A percentile compares a stretch with the other conserved stretches of the same genome.
phyloP scores from a whole-genome alignment of 2,113 vertebrate genomes.

The Anser brachyrhynchus region DNA sequence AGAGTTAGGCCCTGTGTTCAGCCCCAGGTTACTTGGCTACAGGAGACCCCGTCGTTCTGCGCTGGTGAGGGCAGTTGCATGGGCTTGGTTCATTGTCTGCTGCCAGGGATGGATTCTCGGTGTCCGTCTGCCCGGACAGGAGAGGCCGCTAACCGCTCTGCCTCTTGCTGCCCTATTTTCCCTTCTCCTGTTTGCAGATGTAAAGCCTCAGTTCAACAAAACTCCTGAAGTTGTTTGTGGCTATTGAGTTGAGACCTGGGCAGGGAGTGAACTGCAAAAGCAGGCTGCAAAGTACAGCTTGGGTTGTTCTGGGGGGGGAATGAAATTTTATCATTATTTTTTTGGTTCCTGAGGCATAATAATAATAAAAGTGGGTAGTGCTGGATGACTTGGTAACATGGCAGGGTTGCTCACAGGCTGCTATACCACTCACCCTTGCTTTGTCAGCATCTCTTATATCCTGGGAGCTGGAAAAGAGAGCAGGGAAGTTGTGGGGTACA shows the following conservation, averaged over 20 bases:
- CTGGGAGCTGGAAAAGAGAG: not conserved
- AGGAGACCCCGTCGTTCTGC: not conserved
- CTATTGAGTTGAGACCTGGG: not conserved
- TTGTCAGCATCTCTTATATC: not conserved
- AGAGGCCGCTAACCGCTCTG: not conserved
- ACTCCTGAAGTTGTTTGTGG: not conserved
- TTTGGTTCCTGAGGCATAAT: not conserved
- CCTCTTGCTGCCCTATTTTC: not conserved
- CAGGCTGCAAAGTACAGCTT: not conserved
- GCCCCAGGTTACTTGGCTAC: not conserved
- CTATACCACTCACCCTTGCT: not conserved
- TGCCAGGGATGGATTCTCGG: not conserved
- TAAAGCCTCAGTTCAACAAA: not conserved
- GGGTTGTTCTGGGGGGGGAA: not conserved
- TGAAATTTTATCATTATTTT: rapidly evolving
- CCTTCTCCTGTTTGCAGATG: not conserved
- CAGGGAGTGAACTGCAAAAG: not conserved
- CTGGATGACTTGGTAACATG: not conserved
- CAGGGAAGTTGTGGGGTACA: not conserved
- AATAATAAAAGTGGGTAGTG: not conserved
- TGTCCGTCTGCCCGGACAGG: not conserved
- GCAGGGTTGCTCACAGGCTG: not conserved
- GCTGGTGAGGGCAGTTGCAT: not conserved
- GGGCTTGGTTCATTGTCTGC: not conserved
- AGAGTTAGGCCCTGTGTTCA: not conserved